Evolutionary conservation across 2,797 vertebrate species (phyloP), one percentile per base, ranked within the genome.

Genomic region (Amphiprion clarkii): DNA sequence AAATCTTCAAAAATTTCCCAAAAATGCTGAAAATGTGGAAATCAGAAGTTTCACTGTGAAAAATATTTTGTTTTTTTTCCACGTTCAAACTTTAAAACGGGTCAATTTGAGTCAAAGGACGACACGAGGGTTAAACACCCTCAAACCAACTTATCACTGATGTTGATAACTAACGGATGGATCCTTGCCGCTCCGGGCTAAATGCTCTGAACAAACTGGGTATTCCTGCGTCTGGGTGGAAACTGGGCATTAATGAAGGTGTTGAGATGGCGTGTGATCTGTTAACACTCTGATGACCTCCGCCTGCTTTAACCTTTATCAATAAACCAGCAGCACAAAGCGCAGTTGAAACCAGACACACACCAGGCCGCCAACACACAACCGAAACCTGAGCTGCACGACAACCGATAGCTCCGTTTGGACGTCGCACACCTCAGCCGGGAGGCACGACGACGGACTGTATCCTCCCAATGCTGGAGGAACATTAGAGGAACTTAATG

Each of bases 271-370:
- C 1, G 19, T 62, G 25, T 27, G 78, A 75, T 29, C 66, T 40
- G 40, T 42, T 25, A 57, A 69, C 42, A 40, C 53, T 31, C 31
- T 7, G 31, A 61, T 73, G 88, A 90, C 85, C 86, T 86, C 81
- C 76, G 79, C 76, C 84, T 52, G 56, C 78, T 87, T 93, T 92
- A 93, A 91, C 91, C 91, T 92, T 91, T 93, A 93, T 93, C 89
- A 92, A 92, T 93, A 91, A 93, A 91, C 88, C 91, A 93, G 17
- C 77, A 82, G 85, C 88, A 91, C 90, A 91, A 92, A 93, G 89
- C 72, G 72, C 65, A 62, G 75, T 69, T 84, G 89, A 85, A 91
- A 91, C 78, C 79, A 78, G 64, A 91, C 82, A 85, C 87, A 89
- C 78, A 78, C 72, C 71, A 63, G 25, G 27, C 33, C 44, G 69